Evolutionary conservation across 2,888 invertebrate genomes (phyloP), one percentile per base, ranked within the genome.

Genomic region (Podabrus alpinus): DNA sequence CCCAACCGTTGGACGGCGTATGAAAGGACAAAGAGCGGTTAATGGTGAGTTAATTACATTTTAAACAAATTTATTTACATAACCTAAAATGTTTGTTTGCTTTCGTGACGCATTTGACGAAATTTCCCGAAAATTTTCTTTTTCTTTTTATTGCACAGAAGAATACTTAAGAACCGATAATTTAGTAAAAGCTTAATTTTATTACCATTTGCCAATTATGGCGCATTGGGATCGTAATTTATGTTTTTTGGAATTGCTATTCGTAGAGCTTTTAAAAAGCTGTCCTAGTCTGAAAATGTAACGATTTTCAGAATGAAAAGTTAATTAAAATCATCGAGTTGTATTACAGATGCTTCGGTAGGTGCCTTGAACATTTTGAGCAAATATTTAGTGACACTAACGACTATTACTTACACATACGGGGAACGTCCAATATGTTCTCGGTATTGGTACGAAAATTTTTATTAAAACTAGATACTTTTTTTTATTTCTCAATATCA

Each of bases 21-120:
- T 94, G 81, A 95, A 95, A 87, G 91, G 93, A 62, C 93, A 93
- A 83, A 88, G 94, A 78, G 92, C 94, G 78, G 90, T 92, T 77
- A 91, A 93, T 83, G 94, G 95, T 95, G 84, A 92, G 92, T 88
- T n/a, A n/a, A 45, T n/a, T 45, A n/a, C n/a, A 45, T 2, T 45
- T 45, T n/a, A n/a, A 9, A 45, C 45, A 45, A 45, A n/a, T n/a
- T n/a, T 45, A 24, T 45, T 13, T 45, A 7, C 29, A 11, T 29
- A 29, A 2, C 3, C 29, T 29, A 29, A 29, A 29, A 11, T 29
- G 13, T 29, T 13, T 29, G 13, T 4, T 4, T 19, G 4, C 19
- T 24, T 45, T 45, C n/a, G 45, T 45, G 45, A 29, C 29, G 29
- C 29, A 3, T 2, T 0, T 4, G 13, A 29, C 13, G 3, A 29